These are phyloP conservation scores for Poeciliopsis retropinna DNA, from an alignment of 2,113 vertebrate genomes.

Conservation along the genomic window DNA sequence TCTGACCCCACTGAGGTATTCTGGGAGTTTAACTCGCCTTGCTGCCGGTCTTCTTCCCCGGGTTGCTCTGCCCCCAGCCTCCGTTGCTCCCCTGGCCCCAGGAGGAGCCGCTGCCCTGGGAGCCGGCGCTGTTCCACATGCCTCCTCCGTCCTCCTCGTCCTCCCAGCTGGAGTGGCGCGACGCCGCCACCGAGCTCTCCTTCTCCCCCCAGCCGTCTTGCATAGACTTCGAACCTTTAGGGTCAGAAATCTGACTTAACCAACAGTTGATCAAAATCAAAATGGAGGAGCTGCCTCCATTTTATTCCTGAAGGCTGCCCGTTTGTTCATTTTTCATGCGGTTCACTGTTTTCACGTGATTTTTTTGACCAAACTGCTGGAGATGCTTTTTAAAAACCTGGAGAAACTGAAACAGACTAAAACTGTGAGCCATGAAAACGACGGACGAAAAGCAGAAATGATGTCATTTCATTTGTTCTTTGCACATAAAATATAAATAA, in stretches of 20 bases:
- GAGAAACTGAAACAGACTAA: no score
- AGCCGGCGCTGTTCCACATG: constrained; percentile 94
- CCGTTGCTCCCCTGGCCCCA: constrained; percentile 82
- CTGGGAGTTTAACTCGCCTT: constrained; percentile 81
- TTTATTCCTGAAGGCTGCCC: no score
- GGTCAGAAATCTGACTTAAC: background rate
- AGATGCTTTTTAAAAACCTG: no score
- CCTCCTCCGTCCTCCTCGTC: constrained; percentile 92
- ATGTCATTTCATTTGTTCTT: no score
- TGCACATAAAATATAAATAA: no score
- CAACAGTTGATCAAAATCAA: background rate
- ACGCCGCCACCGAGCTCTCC: constrained; percentile 89
- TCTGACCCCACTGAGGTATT: no score
- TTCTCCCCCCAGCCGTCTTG: constrained; percentile 98
- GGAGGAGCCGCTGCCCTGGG: constrained; percentile 95
- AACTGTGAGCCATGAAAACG: no score
- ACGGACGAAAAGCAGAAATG: no score
- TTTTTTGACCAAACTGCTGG: no score
- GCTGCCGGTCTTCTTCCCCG: constrained; percentile 89
- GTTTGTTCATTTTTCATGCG: no score
- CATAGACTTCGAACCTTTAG: constrained; percentile 97
- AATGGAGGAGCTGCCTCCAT: no score
- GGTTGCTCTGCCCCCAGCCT: constrained; percentile 91
- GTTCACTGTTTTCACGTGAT: no score
- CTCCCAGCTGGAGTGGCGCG: constrained; percentile 97